Evolutionary conservation across 2,888 invertebrate genomes (phyloP).

Genomic region (Orchestes rusci): DNA sequence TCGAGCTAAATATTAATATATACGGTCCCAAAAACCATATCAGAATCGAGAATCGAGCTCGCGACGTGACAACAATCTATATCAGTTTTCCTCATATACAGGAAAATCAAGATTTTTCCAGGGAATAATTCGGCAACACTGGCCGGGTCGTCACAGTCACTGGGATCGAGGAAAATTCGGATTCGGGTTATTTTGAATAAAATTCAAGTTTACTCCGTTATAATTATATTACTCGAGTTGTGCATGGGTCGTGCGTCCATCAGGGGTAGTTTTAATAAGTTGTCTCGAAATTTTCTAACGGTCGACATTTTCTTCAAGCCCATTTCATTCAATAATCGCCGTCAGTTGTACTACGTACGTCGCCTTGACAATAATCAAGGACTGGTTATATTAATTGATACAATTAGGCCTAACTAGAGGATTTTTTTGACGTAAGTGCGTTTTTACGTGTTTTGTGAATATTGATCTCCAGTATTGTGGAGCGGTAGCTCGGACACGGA

Average conservation of each 20-base stretch:
- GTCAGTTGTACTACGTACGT: conserved; percentile 21
- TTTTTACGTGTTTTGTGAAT: conserved; percentile 9
- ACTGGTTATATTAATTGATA: conserved; percentile 20
- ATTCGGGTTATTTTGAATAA: conserved; percentile 38
- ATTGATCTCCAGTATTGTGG: conserved; percentile 25
- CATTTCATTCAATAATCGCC: conserved; percentile 22
- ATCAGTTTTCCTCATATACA: neutral
- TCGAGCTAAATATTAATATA: too few relatives aligned
- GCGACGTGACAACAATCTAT: conserved; percentile 1
- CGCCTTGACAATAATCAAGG: conserved; percentile 21
- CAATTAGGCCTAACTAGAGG: conserved; percentile 14
- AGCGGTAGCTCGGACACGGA: conserved; percentile 22
- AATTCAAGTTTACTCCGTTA: too few relatives aligned
- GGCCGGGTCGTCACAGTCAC: conserved; percentile 36
- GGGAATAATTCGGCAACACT: conserved; percentile 32
- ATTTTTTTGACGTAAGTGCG: too few relatives aligned
- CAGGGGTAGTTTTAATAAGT: too few relatives aligned
- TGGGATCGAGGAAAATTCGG: conserved; percentile 41
- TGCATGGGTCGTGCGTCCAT: too few relatives aligned
- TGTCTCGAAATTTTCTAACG: too few relatives aligned
- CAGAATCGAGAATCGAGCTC: neutral
- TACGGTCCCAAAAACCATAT: too few relatives aligned
- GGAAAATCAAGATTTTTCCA: conserved; percentile 2
- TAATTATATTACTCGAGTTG: too few relatives aligned
- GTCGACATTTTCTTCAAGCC: conserved; percentile 30